Percentiles rank a stretch among this genome's conserved stretches.
phyloP scores from a whole-genome alignment of 2,888 invertebrate genomes.

The Lithodes maja region DNA sequence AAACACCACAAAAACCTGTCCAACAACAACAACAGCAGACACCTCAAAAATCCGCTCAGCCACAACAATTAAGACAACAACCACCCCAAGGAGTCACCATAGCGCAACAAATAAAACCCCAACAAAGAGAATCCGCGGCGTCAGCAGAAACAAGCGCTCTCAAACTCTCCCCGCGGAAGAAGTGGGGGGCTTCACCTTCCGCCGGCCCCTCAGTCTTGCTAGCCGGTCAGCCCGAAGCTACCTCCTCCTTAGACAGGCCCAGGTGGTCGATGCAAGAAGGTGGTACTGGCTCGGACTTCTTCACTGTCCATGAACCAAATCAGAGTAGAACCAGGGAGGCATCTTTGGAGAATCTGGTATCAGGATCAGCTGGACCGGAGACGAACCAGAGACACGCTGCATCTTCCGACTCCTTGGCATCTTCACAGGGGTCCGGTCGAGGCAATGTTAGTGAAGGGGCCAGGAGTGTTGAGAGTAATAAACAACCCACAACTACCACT shows the following conservation, averaged over 20 bases:
- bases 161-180: slow-evolving; percentile 52
- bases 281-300: not conserved
- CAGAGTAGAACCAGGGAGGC: slow-evolving; percentile 19
- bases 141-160: slow-evolving; percentile 2
- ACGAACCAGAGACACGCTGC: not conserved
- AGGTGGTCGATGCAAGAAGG: not conserved
- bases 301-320: not conserved
- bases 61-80: slow-evolving; percentile 41
- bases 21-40: slow-evolving; percentile 31
- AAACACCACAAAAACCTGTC: not conserved
- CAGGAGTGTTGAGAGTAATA: slow-evolving; percentile 12
- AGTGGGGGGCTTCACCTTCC: slow-evolving; percentile 52
- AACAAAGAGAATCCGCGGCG: slow-evolving; percentile 16
- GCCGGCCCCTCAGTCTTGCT: slow-evolving; percentile 14
- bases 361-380: not conserved
- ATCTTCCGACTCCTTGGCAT: not conserved
- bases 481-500: not conserved
- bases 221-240: slow-evolving; percentile 57
- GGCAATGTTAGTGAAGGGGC: not conserved
- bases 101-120: slow-evolving; percentile 28
- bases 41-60: slow-evolving; percentile 22
- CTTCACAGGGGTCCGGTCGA: not conserved
- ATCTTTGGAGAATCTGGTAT: not conserved
- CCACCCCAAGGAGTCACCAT: slow-evolving; percentile 27
- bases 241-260: not conserved